phyloP scores from a whole-genome alignment of 1,140 invertebrate species.

The Drosophila asahinai region DNA sequence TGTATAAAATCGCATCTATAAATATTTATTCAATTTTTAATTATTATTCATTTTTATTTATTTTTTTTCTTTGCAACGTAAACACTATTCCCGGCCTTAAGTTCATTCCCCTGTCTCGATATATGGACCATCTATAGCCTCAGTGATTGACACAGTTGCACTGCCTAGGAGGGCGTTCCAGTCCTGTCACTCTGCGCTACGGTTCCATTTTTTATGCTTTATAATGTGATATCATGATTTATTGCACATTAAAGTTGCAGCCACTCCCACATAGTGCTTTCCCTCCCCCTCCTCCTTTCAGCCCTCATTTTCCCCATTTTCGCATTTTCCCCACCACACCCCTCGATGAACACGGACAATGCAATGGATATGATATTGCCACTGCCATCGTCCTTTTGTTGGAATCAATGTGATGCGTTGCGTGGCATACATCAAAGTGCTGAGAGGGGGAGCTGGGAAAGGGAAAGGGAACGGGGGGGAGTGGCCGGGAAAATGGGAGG shows the following conservation, averaged over 20 bases:
- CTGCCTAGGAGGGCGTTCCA: slow-evolving; percentile 11
- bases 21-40: not conserved
- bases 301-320: not conserved
- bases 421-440: slow-evolving; percentile 60
- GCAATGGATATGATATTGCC: slow-evolving; percentile 54
- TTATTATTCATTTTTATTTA: not conserved
- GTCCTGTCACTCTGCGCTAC: slow-evolving; percentile 22
- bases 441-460: not conserved
- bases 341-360: slow-evolving; percentile 33
- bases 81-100: not conserved
- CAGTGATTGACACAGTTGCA: slow-evolving; percentile 15
- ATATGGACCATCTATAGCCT: not conserved
- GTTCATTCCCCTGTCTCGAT: not conserved
- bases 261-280: slow-evolving; percentile 26
- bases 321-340: not conserved
- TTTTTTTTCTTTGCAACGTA: no score
- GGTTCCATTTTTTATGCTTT: slow-evolving; percentile 33
- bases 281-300: not conserved
- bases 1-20: not conserved
- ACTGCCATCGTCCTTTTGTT: slow-evolving; percentile 34
- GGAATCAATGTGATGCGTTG: slow-evolving; percentile 63
- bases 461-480: not conserved
- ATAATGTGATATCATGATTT: slow-evolving; percentile 63
- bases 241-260: slow-evolving; percentile 53
- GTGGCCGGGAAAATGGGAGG: not conserved